Conservation (phyloP, 2,113 vertebrate species). For the Lamprotornis superbus region DNA sequence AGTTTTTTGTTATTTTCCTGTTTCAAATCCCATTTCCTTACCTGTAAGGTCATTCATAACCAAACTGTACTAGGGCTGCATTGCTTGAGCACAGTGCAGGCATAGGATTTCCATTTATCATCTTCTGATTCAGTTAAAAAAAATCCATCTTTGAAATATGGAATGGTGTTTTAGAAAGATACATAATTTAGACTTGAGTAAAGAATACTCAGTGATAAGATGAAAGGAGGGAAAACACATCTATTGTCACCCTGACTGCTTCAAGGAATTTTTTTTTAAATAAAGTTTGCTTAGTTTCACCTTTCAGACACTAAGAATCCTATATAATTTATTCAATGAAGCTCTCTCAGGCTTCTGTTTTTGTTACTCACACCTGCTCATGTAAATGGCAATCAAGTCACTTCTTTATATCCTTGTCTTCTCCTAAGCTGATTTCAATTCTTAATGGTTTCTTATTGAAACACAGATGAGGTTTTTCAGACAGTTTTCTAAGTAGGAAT, state of each 20-base stretch:
- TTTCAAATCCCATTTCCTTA: not conserved
- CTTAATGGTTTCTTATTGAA: not conserved
- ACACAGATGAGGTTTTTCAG: conserved; percentile 3
- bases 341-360: not conserved
- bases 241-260: not conserved
- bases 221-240: not conserved
- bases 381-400: not conserved
- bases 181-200: not conserved
- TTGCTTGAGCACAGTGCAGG: not conserved
- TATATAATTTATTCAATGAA: not conserved
- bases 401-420: not conserved
- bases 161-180: not conserved
- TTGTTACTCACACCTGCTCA: not conserved
- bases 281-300: not conserved
- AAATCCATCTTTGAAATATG: not conserved
- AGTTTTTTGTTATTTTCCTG: not conserved
- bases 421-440: not conserved
- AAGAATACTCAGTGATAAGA: not conserved
- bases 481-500: not conserved
- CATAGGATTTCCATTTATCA: not conserved
- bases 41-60: not conserved
- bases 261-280: not conserved
- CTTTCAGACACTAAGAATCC: not conserved
- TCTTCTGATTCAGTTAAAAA: not conserved
- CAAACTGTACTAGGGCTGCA: not conserved